Percentiles rank a stretch among this genome's conserved stretches.
These are phyloP conservation scores for Chloropsis hardwickii DNA, from an alignment of 2,113 vertebrate species.

Conservation along the genomic window DNA sequence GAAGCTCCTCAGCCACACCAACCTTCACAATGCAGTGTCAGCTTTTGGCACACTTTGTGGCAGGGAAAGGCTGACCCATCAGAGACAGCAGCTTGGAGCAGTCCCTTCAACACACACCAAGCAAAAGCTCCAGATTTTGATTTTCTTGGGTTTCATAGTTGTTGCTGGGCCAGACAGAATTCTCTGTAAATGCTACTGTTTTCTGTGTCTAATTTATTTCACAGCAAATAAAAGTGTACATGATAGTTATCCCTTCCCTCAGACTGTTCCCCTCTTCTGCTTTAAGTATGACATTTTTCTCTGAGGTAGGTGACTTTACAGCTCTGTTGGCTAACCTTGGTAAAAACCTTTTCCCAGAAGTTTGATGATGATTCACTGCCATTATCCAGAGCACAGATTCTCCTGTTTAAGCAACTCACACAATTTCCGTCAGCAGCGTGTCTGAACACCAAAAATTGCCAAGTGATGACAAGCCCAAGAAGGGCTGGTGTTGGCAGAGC, in stretches of 20 bases:
- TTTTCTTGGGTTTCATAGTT: background rate
- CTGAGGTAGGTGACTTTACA: background rate
- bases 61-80: background rate
- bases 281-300: background rate
- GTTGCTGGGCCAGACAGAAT: background rate
- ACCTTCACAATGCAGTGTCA: background rate
- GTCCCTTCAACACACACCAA: background rate
- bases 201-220: background rate
- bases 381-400: background rate
- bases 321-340: background rate
- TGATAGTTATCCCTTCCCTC: background rate
- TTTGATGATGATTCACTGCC: background rate
- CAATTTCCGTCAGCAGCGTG: background rate
- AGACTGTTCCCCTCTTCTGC: background rate
- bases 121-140: background rate
- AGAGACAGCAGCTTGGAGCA: background rate
- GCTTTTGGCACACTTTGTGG: background rate
- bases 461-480: background rate
- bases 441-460: background rate
- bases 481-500: background rate
- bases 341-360: background rate
- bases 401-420: background rate
- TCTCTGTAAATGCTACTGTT: background rate
- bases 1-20: background rate
- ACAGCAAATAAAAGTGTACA: background rate